Conservation (phyloP, 1,140 invertebrate genomes). For the Oncopodura yosiiana region DNA sequence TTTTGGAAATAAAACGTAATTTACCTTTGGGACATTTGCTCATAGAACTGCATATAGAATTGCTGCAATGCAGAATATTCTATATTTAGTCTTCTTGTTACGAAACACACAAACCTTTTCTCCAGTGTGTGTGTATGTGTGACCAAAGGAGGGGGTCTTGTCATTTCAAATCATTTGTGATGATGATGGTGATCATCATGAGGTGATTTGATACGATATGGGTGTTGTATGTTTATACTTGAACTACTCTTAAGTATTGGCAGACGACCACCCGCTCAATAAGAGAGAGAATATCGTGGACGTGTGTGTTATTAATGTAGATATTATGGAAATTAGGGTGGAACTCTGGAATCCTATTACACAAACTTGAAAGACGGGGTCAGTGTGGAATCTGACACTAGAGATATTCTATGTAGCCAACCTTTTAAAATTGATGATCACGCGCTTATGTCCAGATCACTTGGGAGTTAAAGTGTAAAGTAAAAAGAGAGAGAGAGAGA, state of each 20-base stretch:
- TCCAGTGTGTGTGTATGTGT: not conserved
- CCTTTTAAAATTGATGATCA: conserved; percentile 34
- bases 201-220: no score
- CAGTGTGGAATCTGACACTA: conserved; percentile 33
- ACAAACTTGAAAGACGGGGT: conserved; percentile 19
- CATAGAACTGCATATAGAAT: not conserved
- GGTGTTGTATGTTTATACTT: no score
- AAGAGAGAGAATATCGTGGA: no score
- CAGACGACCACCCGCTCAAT: no score
- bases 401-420: not conserved
- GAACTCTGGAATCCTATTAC: conserved; percentile 29
- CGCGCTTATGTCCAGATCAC: conserved; percentile 21
- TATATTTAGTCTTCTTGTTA: no score
- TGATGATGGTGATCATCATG: no score
- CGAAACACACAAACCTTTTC: no score
- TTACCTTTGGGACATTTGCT: not conserved
- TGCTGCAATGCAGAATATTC: no score
- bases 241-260: no score
- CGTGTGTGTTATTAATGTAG: conserved; percentile 28
- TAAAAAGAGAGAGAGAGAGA: no score
- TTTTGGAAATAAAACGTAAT: no score
- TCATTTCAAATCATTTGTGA: not conserved
- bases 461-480: conserved; percentile 17
- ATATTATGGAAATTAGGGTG: conserved; percentile 33
- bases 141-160: not conserved